Evolutionary conservation across 2,797 vertebrate species (phyloP), one percentile per base, ranked within the genome.

Genomic region (Astyanax mexicanus): DNA sequence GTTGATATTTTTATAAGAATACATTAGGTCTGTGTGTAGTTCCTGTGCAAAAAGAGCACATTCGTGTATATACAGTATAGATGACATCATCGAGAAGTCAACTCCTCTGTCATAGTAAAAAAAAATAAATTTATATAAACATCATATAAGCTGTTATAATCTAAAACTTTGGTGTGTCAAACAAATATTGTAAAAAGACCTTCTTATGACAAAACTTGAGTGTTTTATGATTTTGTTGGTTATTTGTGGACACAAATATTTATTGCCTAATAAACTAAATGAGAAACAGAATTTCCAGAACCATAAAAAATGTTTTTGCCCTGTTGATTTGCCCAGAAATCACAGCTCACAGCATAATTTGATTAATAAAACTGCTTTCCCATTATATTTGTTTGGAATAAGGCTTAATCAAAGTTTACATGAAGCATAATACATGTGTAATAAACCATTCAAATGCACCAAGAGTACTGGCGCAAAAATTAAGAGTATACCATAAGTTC

Each of bases 1-100:
- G 65, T 70, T 65, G 10, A 4, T 58, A 62, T 51, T 72, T 73
- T 75, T 29, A 67, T 71, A 66, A 54, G 37, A 27, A 72, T 79
- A 79, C 74, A 79, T 74, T 77, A 60, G 35, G 57, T 73, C 42
- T 60, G 58, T 80, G 58, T 77, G 74, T 6, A 69, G 73, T 66
- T 81, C 52, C 64, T 79, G 60, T 76, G 76, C 64, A 60, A 52
- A 66, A 45, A 25, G 29, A 5, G 55, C 81, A 80, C 69, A 80
- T 49, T 65, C 35, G 23, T 69, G 66, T 65, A 70, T 76, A 45
- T 74, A 78, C 68, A 78, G 51, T 62, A 62, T 58, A 75, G 13
- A 66, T 61, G 61, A 67, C 32, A 74, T 64, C 55, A 62, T 49
- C 13, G 67, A 78, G 72, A 72, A 60, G 62, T 80, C 47, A 80